phyloP scores from a whole-genome alignment of 2,888 invertebrate species.

The Agriopis leucophaearia region DNA sequence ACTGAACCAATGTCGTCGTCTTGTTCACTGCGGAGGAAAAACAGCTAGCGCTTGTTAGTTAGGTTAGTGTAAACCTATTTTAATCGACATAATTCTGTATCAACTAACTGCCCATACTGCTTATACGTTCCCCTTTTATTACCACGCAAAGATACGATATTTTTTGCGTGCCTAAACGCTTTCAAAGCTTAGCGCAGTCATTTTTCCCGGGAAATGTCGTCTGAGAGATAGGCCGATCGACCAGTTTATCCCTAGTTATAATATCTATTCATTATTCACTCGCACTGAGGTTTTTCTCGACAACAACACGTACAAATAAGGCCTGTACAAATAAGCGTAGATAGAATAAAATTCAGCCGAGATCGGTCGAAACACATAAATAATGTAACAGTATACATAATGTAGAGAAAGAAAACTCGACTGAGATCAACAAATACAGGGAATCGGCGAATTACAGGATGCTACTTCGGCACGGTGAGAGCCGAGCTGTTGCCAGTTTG shows the following conservation, averaged over 20 bases:
- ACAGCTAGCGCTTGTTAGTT: too few species aligned
- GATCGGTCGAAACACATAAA: slow-evolving; percentile 60
- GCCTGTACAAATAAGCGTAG: slow-evolving; percentile 47
- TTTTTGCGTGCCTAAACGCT: slow-evolving; percentile 46
- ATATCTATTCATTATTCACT: slow-evolving; percentile 49
- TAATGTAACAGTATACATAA: slow-evolving; percentile 67
- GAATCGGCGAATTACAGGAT: slow-evolving; percentile 43
- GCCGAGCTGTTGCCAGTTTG: slow-evolving; percentile 43
- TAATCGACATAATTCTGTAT: neutral
- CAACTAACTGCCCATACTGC: slow-evolving; percentile 19
- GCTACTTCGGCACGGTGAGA: slow-evolving; percentile 39
- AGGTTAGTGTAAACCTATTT: neutral
- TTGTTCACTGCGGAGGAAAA: too few species aligned
- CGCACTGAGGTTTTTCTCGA: slow-evolving; percentile 42
- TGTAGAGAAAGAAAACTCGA: slow-evolving; percentile 48
- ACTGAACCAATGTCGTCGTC: too few species aligned
- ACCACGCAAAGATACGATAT: slow-evolving; percentile 45
- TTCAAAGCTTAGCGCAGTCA: slow-evolving; percentile 40
- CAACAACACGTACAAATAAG: slow-evolving; percentile 49
- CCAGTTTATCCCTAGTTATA: slow-evolving; percentile 38
- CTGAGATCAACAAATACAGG: slow-evolving; percentile 53
- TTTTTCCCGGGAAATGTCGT: slow-evolving; percentile 40
- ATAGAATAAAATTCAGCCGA: slow-evolving; percentile 37
- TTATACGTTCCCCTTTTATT: slow-evolving; percentile 36
- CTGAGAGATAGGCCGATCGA: slow-evolving; percentile 29